Evolutionary conservation across 2,888 invertebrate genomes (phyloP), one percentile per base, ranked within the genome.

Genomic region (Seladonia tumulorum): DNA sequence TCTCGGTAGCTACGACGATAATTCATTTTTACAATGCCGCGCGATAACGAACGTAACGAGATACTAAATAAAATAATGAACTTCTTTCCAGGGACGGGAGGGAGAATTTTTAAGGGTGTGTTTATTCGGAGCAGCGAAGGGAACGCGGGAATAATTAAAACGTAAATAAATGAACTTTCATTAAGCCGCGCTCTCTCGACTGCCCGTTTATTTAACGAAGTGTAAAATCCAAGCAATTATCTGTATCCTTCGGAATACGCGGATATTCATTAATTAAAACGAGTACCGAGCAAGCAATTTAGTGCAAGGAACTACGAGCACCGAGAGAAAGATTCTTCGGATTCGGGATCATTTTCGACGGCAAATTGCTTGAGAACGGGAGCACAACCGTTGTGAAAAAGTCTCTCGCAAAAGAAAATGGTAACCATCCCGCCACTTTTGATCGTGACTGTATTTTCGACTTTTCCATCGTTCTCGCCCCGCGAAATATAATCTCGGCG

Each of bases 401-500:
- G 22, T 22, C 8, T 22, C 49, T 53, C 8, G 49, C 49, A 53
- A 35, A 35, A 22, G 7, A 49, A 22, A 22, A 22, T 8, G 8
- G 2, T 8, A 2, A 8, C 18, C n/a, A 1, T 10, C 12, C 39
- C 39, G 7, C 39, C 35, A n/a, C 35, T 68, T 68, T 42, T 22
- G 22, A 22, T 39, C 22, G 35, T 0, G 57, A 83, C 85, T 86
- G 87, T 25, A 63, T 63, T 90, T 85, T 89, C 85, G 90, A 90
- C 90, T 90, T 85, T 60, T 87, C 79, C 87, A 82, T 83, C 84
- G 90, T 87, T 90, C 90, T 90, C 89, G 70, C 90, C 90, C 89
- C 82, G 86, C 84, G 86, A 88, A 90, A 87, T 85, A 84, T 86
- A 88, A 82, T 81, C 88, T 81, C 79, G 79, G 57, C 81, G 83